Base-by-base conservation (phyloP, 2,888 invertebrate genomes). In the Mactromeris polynyma region DNA sequence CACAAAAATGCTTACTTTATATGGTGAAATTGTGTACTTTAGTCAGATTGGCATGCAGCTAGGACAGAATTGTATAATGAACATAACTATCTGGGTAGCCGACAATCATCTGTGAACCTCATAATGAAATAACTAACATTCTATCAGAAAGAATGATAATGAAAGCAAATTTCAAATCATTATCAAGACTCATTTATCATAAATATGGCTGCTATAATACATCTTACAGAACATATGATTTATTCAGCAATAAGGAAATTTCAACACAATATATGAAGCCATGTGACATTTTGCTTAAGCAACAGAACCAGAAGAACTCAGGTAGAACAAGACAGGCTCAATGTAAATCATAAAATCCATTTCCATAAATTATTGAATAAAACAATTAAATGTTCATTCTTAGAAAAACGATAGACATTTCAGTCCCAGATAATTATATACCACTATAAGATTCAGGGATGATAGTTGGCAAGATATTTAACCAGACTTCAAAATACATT, bases 331-430 rank as follows among this genome's bases (percentile, higher is more conserved):
- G 26, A 64, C 58, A 26, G 58, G 26, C 26, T 2, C 21, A 64
- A 26, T 64, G 26, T 64, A 64, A 26, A 64, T 64, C 58, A 64
- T n/a, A n/a, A 26, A 64, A 64, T 64, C 58, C 58, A 64, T 64
- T 64, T 64, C 58, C 9, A 11, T 26, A 64, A 9, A n/a, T n/a
- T n/a, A n/a, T n/a, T 7, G 58, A 64, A 64, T 64, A 64, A 64
- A 64, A 64, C 9, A 9, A 64, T 64, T 64, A 1, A 26, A 64
- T 26, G 58, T 26, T 64, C n/a, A 64, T 64, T 64, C 26, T 26
- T 64, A 26, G 58, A 26, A 64, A 58, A 64, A 64, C 58, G 26
- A 26, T 64, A 7, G 21, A 64, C 58, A 64, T 64, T 26, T 64
- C 58, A 26, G 58, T 26, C 26, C 58, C 58, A 64, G 58, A 9